phyloP scores from a whole-genome alignment of 1,140 invertebrate genomes.

The Hyles vespertilio region DNA sequence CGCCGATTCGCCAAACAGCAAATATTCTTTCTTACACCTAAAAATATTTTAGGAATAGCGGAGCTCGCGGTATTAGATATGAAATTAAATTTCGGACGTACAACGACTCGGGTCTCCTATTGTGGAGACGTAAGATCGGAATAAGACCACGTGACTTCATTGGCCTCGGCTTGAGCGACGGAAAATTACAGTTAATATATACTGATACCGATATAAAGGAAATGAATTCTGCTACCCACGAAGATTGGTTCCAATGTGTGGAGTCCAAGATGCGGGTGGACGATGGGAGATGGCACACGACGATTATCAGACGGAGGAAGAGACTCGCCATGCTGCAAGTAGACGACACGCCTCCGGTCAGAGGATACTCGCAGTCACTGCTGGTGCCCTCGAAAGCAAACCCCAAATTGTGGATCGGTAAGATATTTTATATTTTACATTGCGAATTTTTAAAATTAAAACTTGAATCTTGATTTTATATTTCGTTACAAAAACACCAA shows the following conservation, averaged over 20 bases:
- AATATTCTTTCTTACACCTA: too few species aligned
- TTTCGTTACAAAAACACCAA: too few species aligned
- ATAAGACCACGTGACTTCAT: constrained; percentile 69
- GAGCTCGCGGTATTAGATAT: constrained; percentile 82
- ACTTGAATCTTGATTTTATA: too few species aligned
- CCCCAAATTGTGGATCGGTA: constrained; percentile 86
- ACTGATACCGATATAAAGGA: constrained; percentile 68
- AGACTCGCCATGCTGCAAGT: constrained; percentile 82
- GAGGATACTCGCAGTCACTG: constrained; percentile 79
- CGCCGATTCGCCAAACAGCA: too few species aligned
- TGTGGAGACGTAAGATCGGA: constrained; percentile 78
- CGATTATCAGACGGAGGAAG: constrained; percentile 81
- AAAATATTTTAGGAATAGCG: constrained; percentile 73
- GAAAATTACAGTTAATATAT: constrained; percentile 68
- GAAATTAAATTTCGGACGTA: constrained; percentile 83
- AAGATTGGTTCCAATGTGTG: constrained; percentile 70
- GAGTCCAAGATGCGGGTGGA: constrained; percentile 78
- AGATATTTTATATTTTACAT: constrained; percentile 23
- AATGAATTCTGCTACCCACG: constrained; percentile 45
- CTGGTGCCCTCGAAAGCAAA: constrained; percentile 84
- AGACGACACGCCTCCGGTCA: constrained; percentile 79
- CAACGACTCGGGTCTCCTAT: constrained; percentile 79
- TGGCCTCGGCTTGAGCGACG: constrained; percentile 64
- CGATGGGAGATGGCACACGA: constrained; percentile 85
- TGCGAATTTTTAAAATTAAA: too few species aligned